Percentiles rank a stretch among this genome's conserved stretches.
These are phyloP conservation scores for Melanogrammus aeglefinus DNA, from an alignment of 2,797 vertebrate genomes.

Conservation along the genomic window DNA sequence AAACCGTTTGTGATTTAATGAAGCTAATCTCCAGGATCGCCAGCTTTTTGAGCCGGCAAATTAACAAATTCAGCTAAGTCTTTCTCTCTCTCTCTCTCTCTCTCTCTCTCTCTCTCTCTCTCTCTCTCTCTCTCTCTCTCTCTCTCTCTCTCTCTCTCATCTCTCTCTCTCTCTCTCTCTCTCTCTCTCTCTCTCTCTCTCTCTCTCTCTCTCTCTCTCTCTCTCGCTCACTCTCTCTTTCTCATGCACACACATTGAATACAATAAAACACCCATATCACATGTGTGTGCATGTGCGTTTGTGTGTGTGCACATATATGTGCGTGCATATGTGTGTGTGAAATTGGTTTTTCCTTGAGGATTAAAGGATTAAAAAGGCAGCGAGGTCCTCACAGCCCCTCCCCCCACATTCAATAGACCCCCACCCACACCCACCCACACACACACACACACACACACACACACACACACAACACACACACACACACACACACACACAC, in stretches of 20 bases:
- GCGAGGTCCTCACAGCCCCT: slow-evolving; percentile 92
- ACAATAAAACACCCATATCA: slow-evolving; percentile 68
- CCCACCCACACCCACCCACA: too few species aligned
- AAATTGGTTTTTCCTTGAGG: slow-evolving; percentile 91
- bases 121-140: too few species aligned
- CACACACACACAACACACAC: too few species aligned
- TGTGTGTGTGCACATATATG: slow-evolving; percentile 25
- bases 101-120: too few species aligned
- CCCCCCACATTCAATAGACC: slow-evolving; percentile 84
- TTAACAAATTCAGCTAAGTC: slow-evolving; percentile 71
- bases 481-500: too few species aligned
- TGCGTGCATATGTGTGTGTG: slow-evolving; percentile 64
- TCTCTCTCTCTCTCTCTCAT: too few species aligned
- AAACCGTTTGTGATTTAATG: slow-evolving; percentile 81
- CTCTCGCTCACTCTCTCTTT: too few species aligned
- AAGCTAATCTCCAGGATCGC: slow-evolving; percentile 90
- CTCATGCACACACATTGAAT: slow-evolving; percentile 30
- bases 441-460: too few species aligned
- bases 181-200: slow-evolving; percentile 48
- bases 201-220: too few species aligned
- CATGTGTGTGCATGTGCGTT: slow-evolving; percentile 27
- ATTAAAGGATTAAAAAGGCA: slow-evolving; percentile 93
- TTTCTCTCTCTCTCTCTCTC: slow-evolving; percentile 37
- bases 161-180: slow-evolving; percentile 24
- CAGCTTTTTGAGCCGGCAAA: slow-evolving; percentile 87